These are phyloP conservation scores for Synanthedon myopaeformis DNA, from an alignment of 2,888 invertebrate species.

Conservation along the genomic window DNA sequence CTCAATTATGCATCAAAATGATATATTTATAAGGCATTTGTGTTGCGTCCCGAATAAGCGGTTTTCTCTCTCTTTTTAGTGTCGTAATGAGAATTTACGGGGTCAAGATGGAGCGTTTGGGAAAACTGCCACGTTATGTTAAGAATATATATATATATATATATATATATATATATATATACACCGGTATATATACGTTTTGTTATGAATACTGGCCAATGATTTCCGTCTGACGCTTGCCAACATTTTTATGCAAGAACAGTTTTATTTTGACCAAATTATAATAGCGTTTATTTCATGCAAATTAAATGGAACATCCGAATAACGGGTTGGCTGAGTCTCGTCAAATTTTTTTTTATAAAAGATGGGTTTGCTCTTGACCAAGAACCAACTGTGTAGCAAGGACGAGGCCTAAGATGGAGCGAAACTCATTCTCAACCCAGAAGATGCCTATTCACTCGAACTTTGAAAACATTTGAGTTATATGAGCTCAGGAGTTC, in stretches of 20 bases:
- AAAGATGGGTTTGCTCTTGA: no score
- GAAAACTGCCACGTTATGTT: slow-evolving; percentile 23
- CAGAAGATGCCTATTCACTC: no score
- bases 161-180: no score
- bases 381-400: no score
- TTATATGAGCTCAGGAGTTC: no score
- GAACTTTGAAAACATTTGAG: no score
- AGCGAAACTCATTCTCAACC: no score
- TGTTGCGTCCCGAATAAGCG: slow-evolving; percentile 6
- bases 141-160: background rate
- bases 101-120: slow-evolving; percentile 13
- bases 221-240: slow-evolving; percentile 16
- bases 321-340: background rate
- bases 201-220: slow-evolving; percentile 8
- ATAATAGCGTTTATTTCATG: background rate
- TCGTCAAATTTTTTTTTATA: no score
- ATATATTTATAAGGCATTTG: slow-evolving; percentile 4
- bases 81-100: slow-evolving; percentile 11
- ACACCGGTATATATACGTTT: slow-evolving; percentile 4
- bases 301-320: background rate
- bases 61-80: slow-evolving; percentile 6
- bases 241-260: slow-evolving; percentile 10
- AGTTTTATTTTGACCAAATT: background rate
- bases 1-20: slow-evolving; percentile 7
- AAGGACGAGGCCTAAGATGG: no score